These are phyloP conservation scores for Muntiacus muntjak DNA, from an alignment of 2,113 vertebrate species.

Conservation along the genomic window DNA sequence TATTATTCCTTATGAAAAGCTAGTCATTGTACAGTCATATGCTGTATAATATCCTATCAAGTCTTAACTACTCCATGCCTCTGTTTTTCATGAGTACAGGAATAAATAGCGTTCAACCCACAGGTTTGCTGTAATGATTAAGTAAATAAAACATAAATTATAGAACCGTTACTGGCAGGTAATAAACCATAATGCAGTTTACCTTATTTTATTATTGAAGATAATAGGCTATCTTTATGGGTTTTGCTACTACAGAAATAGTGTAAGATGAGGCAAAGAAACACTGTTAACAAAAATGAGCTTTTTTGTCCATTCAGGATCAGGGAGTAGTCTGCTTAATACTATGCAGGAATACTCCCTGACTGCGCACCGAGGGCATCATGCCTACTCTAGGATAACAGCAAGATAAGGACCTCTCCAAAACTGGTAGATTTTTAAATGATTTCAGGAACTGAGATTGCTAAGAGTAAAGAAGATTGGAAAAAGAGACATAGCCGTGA, in stretches of 20 bases:
- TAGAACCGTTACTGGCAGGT: not conserved
- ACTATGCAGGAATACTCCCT: not conserved
- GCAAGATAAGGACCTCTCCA: not conserved
- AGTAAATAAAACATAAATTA: not conserved
- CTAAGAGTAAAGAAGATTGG: not conserved
- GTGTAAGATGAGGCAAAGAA: not conserved
- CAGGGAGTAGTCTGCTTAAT: not conserved
- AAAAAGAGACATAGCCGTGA: not conserved
- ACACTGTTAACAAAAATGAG: not conserved
- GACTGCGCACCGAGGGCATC: rapidly evolving
- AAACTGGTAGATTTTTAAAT: not conserved
- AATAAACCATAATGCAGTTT: not conserved
- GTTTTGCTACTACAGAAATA: not conserved
- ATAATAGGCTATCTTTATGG: not conserved
- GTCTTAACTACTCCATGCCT: not conserved
- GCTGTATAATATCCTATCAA: not conserved
- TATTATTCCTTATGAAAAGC: not conserved
- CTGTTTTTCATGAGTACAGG: not conserved
- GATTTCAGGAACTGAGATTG: not conserved
- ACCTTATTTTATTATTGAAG: not conserved
- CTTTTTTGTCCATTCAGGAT: not conserved
- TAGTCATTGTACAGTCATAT: not conserved
- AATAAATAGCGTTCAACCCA: not conserved
- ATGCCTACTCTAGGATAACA: no score
- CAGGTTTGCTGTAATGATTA: not conserved